Percentiles rank a stretch among this genome's conserved stretches.
Conservation (phyloP, 2,113 vertebrate genomes). For the Recurvirostra avosetta region DNA sequence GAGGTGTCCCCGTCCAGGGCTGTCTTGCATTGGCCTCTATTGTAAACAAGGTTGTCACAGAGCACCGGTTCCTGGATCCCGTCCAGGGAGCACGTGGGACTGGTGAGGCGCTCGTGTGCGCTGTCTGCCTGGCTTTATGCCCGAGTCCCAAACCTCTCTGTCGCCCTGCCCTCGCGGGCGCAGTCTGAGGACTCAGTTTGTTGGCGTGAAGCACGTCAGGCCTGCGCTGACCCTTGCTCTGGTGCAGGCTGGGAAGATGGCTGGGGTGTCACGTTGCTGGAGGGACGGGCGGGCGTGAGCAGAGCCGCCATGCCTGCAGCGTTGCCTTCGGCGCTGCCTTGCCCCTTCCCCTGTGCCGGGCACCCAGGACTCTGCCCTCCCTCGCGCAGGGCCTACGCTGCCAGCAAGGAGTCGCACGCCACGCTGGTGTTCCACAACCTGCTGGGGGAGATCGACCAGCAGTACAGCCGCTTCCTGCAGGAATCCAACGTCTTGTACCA, state of each 20-base stretch:
- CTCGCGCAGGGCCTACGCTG: slow-evolving; percentile 86
- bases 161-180: fast-evolving
- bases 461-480: slow-evolving; percentile 97
- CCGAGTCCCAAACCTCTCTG: fast-evolving
- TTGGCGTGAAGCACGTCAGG: neutral
- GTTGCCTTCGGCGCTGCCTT: neutral
- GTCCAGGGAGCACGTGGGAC: fast-evolving
- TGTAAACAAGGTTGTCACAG: neutral
- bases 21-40: neutral
- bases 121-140: neutral
- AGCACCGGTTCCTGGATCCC: neutral
- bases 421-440: slow-evolving; percentile 98
- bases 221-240: neutral
- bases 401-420: slow-evolving; percentile 96
- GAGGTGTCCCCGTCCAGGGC: neutral
- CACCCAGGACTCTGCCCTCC: neutral
- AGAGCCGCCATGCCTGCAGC: neutral
- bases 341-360: neutral
- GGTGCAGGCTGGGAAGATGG: neutral
- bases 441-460: slow-evolving; percentile 97
- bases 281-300: fast-evolving
- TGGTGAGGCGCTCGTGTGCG: neutral
- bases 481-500: slow-evolving; percentile 98
- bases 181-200: fast-evolving
- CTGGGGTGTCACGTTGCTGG: fast-evolving